These are phyloP conservation scores for Drosophila obscura DNA, from an alignment of 1,140 invertebrate genomes.

Conservation along the genomic window DNA sequence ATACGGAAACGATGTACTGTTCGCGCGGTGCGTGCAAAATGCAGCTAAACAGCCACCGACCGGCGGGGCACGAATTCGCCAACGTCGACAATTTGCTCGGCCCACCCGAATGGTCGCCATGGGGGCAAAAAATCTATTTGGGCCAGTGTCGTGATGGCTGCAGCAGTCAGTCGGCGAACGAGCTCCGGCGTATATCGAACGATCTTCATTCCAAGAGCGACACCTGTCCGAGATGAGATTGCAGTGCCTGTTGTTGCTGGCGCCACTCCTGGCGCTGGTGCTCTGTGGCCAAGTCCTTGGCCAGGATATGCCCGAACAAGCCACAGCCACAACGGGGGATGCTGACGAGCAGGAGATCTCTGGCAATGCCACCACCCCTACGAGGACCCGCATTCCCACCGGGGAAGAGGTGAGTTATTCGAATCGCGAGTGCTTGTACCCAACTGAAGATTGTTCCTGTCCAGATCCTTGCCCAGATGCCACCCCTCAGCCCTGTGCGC, in stretches of 20 bases:
- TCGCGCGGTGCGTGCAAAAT: constrained; percentile 58
- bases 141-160: constrained; percentile 29
- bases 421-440: neutral
- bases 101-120: neutral
- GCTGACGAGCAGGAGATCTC: neutral
- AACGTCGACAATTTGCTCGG: constrained; percentile 56
- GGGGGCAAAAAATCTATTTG: constrained; percentile 74
- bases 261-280: constrained; percentile 40
- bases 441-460: neutral
- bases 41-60: constrained; percentile 44
- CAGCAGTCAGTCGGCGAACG: constrained; percentile 58
- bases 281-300: constrained; percentile 22
- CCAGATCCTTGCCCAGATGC: constrained; percentile 56
- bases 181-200: constrained; percentile 58
- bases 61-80: constrained; percentile 56
- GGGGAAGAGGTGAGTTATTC: constrained; percentile 39
- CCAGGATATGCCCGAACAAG: constrained; percentile 25
- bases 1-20: constrained; percentile 44
- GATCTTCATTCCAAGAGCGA: constrained; percentile 7
- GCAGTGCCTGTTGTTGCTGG: constrained; percentile 39
- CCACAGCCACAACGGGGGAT: constrained; percentile 4
- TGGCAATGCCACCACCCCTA: no score
- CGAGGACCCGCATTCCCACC: constrained; percentile 21
- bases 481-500: constrained; percentile 13
- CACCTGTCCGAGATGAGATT: constrained; percentile 45